Evolutionary conservation across 2,888 invertebrate species (phyloP), one percentile per base, ranked within the genome.

Genomic region (Xiphydria camelus): DNA sequence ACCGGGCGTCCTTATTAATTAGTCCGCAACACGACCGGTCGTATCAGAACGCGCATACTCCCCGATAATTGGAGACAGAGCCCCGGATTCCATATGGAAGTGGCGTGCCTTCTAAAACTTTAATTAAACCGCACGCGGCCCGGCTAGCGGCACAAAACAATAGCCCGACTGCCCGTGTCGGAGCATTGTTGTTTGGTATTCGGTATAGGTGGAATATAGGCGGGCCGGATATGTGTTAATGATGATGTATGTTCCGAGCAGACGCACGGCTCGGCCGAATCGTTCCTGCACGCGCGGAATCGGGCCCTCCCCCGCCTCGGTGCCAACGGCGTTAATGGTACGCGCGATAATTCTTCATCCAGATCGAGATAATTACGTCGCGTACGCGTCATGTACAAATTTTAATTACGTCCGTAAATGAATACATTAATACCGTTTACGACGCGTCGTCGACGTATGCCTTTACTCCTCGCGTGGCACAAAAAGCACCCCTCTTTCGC

Each of bases 381-480:
- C 42, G 45, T 29, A 12, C 3, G 12, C 12, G 4, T 29, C 12
- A 4, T 1, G 29, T 29, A 12, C 2, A 29, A 4, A 12, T 42
- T 36, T 59, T 59, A 59, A 59, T 59, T 52, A 53, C 41, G 25
- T 36, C 43, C 45, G 42, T 52, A 53, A 57, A 57, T 57, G 55
- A 51, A 55, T 61, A 49, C 47, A 59, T 61, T 60, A 54, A 59
- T 53, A 58, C 47, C n/a, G n/a, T n/a, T n/a, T n/a, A n/a, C n/a
- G n/a, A n/a, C n/a, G n/a, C n/a, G n/a, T n/a, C n/a, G n/a, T n/a
- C n/a, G n/a, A n/a, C n/a, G n/a, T n/a, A n/a, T n/a, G n/a, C n/a
- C n/a, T n/a, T n/a, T n/a, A n/a, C n/a, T 47, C 34, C 23, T 23
- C 7, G 23, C 7, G n/a, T 23, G 7, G n/a, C 23, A 7, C 23